Evolutionary conservation across 2,113 vertebrate species (phyloP), one percentile per base, ranked within the genome.

Genomic region (Xenus cinereus): DNA sequence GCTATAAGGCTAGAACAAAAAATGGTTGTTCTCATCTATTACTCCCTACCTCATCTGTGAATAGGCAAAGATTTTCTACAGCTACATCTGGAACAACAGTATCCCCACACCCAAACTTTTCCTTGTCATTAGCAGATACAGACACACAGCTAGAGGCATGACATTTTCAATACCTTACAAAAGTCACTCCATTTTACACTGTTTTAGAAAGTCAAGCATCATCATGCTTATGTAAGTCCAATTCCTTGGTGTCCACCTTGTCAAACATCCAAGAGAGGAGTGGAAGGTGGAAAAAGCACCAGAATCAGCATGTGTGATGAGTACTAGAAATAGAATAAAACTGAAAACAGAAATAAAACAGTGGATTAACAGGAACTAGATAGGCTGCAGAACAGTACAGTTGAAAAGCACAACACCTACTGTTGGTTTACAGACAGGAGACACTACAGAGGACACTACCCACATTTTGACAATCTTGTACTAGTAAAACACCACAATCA

Each of bases 101-200:
- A 43, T 51, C 28, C 22, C 7, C 48, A 54, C 4, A 16, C 13
- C 15, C 11, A 6, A 17, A 3, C 12, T 81, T 23, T 56, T 12
- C 35, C 57, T 9, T 12, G 11, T 5, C 67, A 33, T 14, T 45
- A 62, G 17, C 78, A 84, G 64, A 23, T 59, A 39, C 12, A 50
- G 14, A 23, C 41, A 22, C 45, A 3, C 0, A 1, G 7, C 24
- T 46, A 80, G 23, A 50, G 37, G 30, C 26, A 4, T 1, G 5
- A 12, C 32, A 15, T 60, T 59, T 63, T 6, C n/a, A 6, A 24
- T 27, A 37, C 60, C 15, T 30, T 15, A 7, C 9, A 23, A 2
- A n/a, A 35, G 12, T 53, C 68, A 14, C 26, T 63, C 41, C 3
- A 0, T 50, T 54, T 48, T 10, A 23, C 33, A 4, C 32, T n/a